A percentile compares a stretch with the other conserved stretches of the same genome.
phyloP scores from a whole-genome alignment of 2,888 invertebrate genomes.

The Papilio protenor region DNA sequence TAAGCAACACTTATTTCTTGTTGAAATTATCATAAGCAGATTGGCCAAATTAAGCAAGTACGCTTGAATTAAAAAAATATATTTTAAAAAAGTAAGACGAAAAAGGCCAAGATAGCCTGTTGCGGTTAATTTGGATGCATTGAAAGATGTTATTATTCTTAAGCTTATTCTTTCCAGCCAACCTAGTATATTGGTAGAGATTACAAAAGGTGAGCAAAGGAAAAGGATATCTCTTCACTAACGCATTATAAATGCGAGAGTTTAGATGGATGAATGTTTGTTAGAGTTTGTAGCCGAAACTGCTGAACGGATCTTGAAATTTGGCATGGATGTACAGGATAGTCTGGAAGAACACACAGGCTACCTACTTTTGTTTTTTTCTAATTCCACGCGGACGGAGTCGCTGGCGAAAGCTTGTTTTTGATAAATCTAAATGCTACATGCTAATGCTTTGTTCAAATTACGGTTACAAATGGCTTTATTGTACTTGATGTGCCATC shows the following conservation, averaged over 20 bases:
- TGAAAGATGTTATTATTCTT: neutral
- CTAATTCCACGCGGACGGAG: too few relatives aligned
- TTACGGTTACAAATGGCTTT: neutral
- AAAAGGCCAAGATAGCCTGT: neutral
- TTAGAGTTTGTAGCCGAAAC: too few relatives aligned
- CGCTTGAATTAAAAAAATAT: neutral
- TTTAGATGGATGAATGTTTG: too few relatives aligned
- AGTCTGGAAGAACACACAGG: too few relatives aligned
- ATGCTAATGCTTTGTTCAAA: neutral
- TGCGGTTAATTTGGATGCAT: too few relatives aligned
- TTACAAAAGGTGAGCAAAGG: neutral
- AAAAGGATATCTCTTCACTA: neutral
- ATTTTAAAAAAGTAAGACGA: neutral
- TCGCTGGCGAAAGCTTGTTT: too few relatives aligned
- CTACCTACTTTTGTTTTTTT: too few relatives aligned
- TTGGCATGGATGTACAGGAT: too few relatives aligned
- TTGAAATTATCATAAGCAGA: neutral
- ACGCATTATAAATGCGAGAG: too few relatives aligned
- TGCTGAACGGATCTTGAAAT: too few relatives aligned
- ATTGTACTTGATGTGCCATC: slow-evolving; percentile 2
- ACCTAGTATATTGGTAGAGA: neutral
- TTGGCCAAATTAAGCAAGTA: too few relatives aligned
- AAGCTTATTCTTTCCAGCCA: neutral
- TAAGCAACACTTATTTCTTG: neutral
- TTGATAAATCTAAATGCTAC: neutral